phyloP scores from a whole-genome alignment of 2,113 vertebrate species.

The Rattus rattus region DNA sequence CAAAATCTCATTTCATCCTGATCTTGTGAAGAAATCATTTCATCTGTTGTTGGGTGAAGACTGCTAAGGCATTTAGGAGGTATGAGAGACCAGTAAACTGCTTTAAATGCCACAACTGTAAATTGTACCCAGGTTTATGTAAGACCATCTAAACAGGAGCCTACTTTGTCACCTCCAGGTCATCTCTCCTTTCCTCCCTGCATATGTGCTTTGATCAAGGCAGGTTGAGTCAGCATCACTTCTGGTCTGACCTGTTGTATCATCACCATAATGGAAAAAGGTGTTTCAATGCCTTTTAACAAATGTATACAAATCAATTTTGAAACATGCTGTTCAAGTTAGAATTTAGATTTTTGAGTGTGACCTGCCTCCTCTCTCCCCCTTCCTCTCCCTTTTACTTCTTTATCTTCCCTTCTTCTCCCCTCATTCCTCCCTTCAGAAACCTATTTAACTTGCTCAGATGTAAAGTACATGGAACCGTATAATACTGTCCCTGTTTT shows the following conservation, averaged over 20 bases:
- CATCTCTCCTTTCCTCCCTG: not conserved
- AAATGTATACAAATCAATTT: slow-evolving; percentile 28
- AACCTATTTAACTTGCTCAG: not conserved
- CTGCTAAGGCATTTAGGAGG: not conserved
- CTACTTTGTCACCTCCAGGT: fast-evolving
- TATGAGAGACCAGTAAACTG: not conserved
- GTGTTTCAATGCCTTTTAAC: slow-evolving; percentile 76
- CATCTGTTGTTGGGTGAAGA: not conserved
- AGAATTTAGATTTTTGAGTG: not conserved
- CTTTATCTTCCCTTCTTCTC: too few species aligned
- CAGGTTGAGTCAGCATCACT: fast-evolving
- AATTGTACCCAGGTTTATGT: not conserved
- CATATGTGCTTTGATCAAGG: fast-evolving
- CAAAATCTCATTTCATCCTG: not conserved
- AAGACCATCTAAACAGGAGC: not conserved
- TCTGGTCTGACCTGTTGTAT: slow-evolving; percentile 21
- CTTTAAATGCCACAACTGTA: fast-evolving
- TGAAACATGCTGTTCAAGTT: slow-evolving; percentile 46
- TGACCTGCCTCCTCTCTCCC: not conserved
- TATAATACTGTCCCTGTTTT: not conserved
- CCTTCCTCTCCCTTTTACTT: too few species aligned
- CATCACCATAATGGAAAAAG: slow-evolving; percentile 71
- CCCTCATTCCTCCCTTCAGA: not conserved
- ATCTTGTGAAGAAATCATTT: not conserved
- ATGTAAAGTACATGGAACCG: not conserved